Conservation (phyloP, 2,888 invertebrate species). For the Pristionchus fissidentatus region DNA sequence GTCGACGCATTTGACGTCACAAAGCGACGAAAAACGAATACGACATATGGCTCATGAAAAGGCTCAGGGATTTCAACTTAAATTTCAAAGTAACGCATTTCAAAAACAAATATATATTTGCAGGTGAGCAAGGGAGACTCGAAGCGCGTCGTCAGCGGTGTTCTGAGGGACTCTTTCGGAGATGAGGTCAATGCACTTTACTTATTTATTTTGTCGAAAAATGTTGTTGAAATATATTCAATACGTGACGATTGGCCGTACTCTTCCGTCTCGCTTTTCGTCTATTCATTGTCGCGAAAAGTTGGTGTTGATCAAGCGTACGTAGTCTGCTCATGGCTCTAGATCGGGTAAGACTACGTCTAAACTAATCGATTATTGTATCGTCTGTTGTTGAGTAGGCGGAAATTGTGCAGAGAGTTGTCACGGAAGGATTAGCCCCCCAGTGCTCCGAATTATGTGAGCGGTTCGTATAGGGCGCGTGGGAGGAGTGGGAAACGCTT, state of each 20-base stretch:
- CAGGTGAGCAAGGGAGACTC: not conserved
- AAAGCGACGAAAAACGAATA: not conserved
- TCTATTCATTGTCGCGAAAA: too few species aligned
- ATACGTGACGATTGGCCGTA: too few species aligned
- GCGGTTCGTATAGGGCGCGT: not conserved
- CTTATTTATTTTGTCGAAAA: too few species aligned
- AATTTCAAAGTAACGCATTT: not conserved
- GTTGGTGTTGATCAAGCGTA: too few species aligned
- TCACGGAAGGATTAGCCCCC: not conserved
- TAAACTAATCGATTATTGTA: not conserved
- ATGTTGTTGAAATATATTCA: too few species aligned
- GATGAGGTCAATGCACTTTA: slow-evolving; percentile 4
- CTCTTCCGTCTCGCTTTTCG: too few species aligned
- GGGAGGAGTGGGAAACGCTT: not conserved
- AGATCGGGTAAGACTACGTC: too few species aligned
- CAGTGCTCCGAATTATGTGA: not conserved
- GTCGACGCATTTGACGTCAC: not conserved
- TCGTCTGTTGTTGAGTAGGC: not conserved
- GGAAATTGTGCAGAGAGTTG: not conserved
- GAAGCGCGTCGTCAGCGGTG: slow-evolving; percentile 24
- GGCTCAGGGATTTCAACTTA: not conserved
- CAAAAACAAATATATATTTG: not conserved
- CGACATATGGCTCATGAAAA: not conserved
- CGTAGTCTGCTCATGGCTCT: too few species aligned
- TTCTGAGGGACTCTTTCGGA: slow-evolving; percentile 16